Conservation (phyloP, 2,888 invertebrate genomes). For the Opisthograptis luteolata region DNA sequence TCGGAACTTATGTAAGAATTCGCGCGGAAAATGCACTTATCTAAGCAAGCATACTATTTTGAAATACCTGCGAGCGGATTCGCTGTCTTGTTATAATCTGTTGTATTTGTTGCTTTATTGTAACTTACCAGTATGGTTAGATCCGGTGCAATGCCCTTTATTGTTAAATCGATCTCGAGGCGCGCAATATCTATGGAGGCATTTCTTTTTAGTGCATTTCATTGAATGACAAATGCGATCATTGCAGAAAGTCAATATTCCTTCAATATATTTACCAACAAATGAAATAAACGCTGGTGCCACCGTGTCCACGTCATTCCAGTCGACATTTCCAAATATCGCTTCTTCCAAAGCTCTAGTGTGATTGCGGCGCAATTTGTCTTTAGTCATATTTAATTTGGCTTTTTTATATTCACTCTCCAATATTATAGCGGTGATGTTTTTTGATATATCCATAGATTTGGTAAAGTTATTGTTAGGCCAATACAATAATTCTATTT, state of each 20-base stretch:
- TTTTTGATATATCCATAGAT: constrained; percentile 42
- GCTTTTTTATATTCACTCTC: constrained; percentile 66
- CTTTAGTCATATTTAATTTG: constrained; percentile 64
- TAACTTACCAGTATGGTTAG: constrained; percentile 63
- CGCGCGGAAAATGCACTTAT: too few species aligned
- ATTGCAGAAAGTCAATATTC: constrained; percentile 73
- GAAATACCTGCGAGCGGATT: too few species aligned
- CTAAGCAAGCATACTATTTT: too few species aligned
- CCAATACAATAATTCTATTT: constrained; percentile 69
- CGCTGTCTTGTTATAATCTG: too few species aligned
- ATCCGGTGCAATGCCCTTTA: constrained; percentile 69
- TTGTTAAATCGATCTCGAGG: constrained; percentile 65
- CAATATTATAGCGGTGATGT: constrained; percentile 65
- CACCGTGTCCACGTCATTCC: constrained; percentile 71
- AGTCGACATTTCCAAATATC: constrained; percentile 72
- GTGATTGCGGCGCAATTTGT: constrained; percentile 58
- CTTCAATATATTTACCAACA: constrained; percentile 74
- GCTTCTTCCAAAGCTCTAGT: constrained; percentile 64
- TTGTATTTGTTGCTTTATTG: background rate
- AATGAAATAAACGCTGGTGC: constrained; percentile 72
- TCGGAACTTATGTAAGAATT: too few species aligned
- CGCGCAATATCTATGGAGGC: constrained; percentile 65
- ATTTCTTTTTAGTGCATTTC: constrained; percentile 69
- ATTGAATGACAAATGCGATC: constrained; percentile 70
- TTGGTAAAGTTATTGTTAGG: constrained; percentile 45